Evolutionary conservation across 2,797 vertebrate species (phyloP), one percentile per base, ranked within the genome.

Genomic region (Paramormyrops hopkinsi): DNA sequence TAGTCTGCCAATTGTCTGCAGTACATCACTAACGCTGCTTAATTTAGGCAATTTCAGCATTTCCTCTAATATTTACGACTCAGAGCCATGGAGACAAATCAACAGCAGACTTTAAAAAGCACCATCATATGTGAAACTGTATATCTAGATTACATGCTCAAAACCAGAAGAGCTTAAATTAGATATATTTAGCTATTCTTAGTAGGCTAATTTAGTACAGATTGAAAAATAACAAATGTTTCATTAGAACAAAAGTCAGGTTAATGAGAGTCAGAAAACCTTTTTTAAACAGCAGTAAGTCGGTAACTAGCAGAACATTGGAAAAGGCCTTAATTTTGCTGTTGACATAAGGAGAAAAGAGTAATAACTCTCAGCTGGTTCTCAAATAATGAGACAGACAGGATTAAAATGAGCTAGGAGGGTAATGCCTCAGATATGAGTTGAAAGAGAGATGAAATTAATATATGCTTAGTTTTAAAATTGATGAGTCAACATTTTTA

Each of bases 261-360:
- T 82, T 82, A 82, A 82, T 82, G 76, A n/a, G 76, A 44, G 76
- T 82, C 76, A 82, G 76, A 82, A 82, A 82, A 6, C 76, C 33
- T 79, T 82, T 46, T 82, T 79, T 41, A 82, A 53, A 50, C 41
- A 82, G 41, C 76, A 82, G 37, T 82, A 82, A 82, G 76, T 1
- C 41, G 0, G 76, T 46, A 82, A 82, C 19, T 44, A 46, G 41
- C 76, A 46, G 41, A 46, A 82, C 41, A n/a, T 4, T 82, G 76
- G 76, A 82, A 82, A n/a, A 46, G 76, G 76, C 19, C 41, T 82
- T 82, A 17, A 82, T 82, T 82, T n/a, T 82, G 17, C 19, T 82
- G 76, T 82, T 82, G 76, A 44, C 41, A 82, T 46, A 82, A 44
- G 25, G 73, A 82, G 17, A 82, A 46, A 46, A 9, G n/a, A 44